Evolutionary conservation across 2,113 vertebrate species (phyloP).

Genomic region (Jacana jacana): DNA sequence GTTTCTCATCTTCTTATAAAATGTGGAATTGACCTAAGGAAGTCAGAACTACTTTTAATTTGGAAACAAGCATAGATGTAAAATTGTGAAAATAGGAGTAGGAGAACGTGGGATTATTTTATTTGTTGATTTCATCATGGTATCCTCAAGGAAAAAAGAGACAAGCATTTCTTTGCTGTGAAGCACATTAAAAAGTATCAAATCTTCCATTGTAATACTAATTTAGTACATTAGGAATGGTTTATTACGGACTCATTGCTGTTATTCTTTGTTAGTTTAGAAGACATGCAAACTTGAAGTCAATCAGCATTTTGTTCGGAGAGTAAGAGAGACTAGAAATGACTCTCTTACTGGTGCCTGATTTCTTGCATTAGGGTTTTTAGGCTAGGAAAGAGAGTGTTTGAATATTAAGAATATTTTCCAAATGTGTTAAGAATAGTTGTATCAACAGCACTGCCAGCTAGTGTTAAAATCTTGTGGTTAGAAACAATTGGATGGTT

Average conservation of each 20-base stretch:
- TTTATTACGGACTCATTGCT: neutral
- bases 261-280: neutral
- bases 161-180: neutral
- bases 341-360: neutral
- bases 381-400: neutral
- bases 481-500: neutral
- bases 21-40: neutral
- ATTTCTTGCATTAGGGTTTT: neutral
- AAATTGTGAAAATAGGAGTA: neutral
- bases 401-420: conserved; percentile 1
- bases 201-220: neutral
- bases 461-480: conserved; percentile 9
- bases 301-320: neutral
- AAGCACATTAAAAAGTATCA: neutral
- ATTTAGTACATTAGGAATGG: neutral
- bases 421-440: neutral
- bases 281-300: neutral
- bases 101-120: neutral
- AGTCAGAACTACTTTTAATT: neutral
- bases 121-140: neutral
- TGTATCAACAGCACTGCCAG: neutral
- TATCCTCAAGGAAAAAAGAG: neutral
- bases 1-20: neutral
- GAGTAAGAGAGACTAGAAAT: neutral
- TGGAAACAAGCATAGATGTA: neutral